Conservation (phyloP, 2,888 invertebrate species). For the Lasioglossum villosulum region DNA sequence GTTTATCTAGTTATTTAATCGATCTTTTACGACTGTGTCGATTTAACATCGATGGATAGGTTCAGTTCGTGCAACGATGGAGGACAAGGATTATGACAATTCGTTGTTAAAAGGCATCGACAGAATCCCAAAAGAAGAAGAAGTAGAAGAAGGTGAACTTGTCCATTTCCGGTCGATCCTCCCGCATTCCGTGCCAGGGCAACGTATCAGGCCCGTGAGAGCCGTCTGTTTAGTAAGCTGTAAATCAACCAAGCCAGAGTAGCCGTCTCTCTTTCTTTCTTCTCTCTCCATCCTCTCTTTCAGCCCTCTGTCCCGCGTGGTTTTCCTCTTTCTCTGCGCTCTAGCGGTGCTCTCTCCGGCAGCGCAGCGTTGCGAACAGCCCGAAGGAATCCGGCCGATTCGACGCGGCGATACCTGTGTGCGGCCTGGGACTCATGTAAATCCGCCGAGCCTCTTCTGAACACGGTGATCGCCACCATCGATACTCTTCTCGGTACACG, state of each 20-base stretch:
- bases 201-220: constrained; percentile 51
- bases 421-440: constrained; percentile 12
- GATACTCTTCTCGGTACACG: constrained; percentile 18
- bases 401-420: constrained; percentile 17
- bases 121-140: background rate
- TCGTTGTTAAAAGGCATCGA: background rate
- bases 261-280: constrained; percentile 50
- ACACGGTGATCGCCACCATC: constrained; percentile 21
- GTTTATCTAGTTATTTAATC: too few species aligned
- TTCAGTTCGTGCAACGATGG: too few species aligned
- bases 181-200: constrained; percentile 23
- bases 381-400: constrained; percentile 24
- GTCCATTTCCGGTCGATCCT: constrained; percentile 8
- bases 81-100: too few species aligned
- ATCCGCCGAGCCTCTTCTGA: constrained; percentile 10
- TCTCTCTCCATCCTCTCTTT: background rate
- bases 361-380: constrained; percentile 6
- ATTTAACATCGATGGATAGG: too few species aligned
- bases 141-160: background rate
- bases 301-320: background rate
- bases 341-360: constrained; percentile 12
- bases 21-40: too few species aligned
- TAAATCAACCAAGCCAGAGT: constrained; percentile 72
- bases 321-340: constrained; percentile 8
- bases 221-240: constrained; percentile 74